Conservation (phyloP, 1,140 invertebrate species). For the Neotoxoptera formosana region DNA sequence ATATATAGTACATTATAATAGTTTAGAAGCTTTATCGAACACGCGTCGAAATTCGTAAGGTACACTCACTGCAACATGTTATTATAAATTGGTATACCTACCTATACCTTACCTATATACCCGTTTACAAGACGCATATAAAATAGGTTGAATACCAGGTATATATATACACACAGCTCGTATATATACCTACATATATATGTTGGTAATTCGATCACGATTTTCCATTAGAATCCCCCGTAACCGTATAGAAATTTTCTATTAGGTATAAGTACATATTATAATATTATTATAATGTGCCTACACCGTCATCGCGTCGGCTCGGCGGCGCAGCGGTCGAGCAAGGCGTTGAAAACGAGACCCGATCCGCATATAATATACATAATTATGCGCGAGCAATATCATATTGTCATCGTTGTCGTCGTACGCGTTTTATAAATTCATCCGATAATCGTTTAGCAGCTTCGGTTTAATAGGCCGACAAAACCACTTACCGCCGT, state of each 20-base stretch:
- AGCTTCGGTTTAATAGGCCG: constrained; percentile 57
- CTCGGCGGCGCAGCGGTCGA: neutral
- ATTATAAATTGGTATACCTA: neutral
- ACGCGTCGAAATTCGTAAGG: neutral
- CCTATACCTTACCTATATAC: too few species aligned
- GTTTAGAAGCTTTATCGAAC: neutral
- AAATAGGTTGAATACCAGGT: neutral
- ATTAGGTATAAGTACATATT: neutral
- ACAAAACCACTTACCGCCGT: constrained; percentile 26
- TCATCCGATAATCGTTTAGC: constrained; percentile 24
- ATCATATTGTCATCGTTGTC: neutral
- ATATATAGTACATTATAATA: neutral
- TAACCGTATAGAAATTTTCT: neutral
- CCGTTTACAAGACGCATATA: neutral
- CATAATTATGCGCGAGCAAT: neutral
- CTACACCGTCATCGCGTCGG: neutral
- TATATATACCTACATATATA: neutral
- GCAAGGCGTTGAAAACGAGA: neutral
- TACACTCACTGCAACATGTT: neutral
- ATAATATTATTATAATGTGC: neutral
- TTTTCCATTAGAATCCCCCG: neutral
- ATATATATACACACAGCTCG: neutral
- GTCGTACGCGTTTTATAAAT: neutral
- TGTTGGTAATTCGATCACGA: constrained; percentile 33
- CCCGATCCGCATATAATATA: neutral